Percentiles rank a stretch among this genome's conserved stretches.
Evolutionary conservation across 2,888 invertebrate genomes (phyloP).

Genomic region (Acleris literana): DNA sequence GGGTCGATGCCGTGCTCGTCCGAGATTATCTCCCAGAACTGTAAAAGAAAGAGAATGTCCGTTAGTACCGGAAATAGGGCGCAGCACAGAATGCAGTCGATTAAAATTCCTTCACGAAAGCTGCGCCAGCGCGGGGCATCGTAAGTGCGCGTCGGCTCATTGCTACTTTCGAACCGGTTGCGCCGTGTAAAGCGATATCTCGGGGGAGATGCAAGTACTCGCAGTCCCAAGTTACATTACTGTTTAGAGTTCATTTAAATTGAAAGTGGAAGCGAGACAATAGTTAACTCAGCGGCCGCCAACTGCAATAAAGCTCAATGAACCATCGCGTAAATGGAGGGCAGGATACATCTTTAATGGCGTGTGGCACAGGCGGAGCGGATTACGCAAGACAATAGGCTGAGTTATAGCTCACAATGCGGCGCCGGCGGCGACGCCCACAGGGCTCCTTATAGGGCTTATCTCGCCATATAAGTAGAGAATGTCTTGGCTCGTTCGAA

Average conservation of each 20-base stretch:
- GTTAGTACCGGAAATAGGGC: constrained; percentile 80
- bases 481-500: constrained; percentile 59
- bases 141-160: constrained; percentile 51
- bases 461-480: constrained; percentile 74
- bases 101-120: constrained; percentile 69
- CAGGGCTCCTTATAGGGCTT: constrained; percentile 63
- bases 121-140: constrained; percentile 53
- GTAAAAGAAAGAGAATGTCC: constrained; percentile 85
- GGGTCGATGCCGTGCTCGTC: constrained; percentile 98
- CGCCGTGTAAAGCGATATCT: constrained; percentile 48
- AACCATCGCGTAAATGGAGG: constrained; percentile 61
- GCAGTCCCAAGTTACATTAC: constrained; percentile 49
- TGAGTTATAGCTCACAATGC: constrained; percentile 59
- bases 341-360: constrained; percentile 72
- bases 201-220: constrained; percentile 46
- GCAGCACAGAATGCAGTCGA: constrained; percentile 54
- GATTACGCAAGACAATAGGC: constrained; percentile 73
- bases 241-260: constrained; percentile 41
- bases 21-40: constrained; percentile 96
- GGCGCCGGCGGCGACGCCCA: constrained; percentile 68
- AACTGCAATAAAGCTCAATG: constrained; percentile 63
- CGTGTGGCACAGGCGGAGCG: constrained; percentile 51
- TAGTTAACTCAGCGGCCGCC: constrained; percentile 34
- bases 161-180: constrained; percentile 74
- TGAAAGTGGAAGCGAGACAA: constrained; percentile 35